Percentiles rank a stretch among this genome's conserved stretches.
Conservation (phyloP, 2,888 invertebrate genomes). For the Conomelus anceps region DNA sequence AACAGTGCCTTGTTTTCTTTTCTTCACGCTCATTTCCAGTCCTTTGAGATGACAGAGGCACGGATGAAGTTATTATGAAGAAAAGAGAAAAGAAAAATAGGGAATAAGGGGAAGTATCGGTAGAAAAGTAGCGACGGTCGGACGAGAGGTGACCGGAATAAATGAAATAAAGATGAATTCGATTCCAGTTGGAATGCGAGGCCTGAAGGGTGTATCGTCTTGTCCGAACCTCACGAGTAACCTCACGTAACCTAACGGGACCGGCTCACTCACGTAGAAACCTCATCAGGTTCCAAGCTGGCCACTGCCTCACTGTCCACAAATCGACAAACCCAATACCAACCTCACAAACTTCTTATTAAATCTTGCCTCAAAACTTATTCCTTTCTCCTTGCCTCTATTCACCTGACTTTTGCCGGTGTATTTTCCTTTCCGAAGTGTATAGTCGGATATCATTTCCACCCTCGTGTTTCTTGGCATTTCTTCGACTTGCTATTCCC, state of each 20-base stretch:
- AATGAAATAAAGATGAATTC: neutral
- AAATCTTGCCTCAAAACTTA: neutral
- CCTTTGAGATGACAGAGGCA: neutral
- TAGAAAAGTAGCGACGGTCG: neutral
- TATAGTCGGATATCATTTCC: neutral
- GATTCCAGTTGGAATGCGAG: neutral
- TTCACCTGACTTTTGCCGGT: neutral
- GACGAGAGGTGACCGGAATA: neutral
- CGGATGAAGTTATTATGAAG: neutral
- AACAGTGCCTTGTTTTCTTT: neutral
- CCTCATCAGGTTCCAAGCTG: neutral
- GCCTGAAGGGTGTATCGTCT: neutral
- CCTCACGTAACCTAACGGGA: neutral
- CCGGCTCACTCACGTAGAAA: conserved; percentile 2
- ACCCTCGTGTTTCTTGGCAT: neutral
- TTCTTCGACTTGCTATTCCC: neutral
- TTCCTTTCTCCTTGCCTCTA: neutral
- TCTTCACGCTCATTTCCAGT: neutral
- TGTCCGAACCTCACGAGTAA: too few species aligned
- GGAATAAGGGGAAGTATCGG: neutral
- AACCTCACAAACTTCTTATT: neutral
- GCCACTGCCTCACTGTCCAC: neutral
- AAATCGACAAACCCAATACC: neutral
- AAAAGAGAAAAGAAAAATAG: neutral
- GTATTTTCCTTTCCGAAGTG: neutral